Conservation (phyloP, 2,113 vertebrate genomes). For the Merops nubicus region DNA sequence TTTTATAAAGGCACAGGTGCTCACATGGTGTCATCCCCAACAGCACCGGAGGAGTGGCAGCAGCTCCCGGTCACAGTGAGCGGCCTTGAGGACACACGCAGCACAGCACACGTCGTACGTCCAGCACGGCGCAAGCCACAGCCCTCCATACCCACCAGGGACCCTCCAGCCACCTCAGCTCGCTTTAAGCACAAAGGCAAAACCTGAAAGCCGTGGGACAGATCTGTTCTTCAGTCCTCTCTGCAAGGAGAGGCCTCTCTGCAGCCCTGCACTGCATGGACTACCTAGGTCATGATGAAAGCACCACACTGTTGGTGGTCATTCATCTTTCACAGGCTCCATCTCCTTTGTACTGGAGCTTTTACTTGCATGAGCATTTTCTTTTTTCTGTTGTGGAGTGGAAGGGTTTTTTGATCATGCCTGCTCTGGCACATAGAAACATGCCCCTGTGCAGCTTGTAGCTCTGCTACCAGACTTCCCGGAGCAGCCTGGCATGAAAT, state of each 20-base stretch:
- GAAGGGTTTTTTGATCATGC: neutral
- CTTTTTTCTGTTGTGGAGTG: neutral
- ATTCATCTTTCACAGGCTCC: neutral
- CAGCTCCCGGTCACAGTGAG: neutral
- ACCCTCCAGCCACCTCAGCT: neutral
- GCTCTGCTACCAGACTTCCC: neutral
- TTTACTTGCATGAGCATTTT: neutral
- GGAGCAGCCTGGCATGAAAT: neutral
- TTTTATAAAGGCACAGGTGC: neutral
- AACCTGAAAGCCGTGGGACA: neutral
- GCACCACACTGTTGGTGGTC: neutral
- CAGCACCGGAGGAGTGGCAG: neutral
- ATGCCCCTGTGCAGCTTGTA: neutral
- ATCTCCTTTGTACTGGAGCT: neutral
- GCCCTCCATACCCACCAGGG: neutral
- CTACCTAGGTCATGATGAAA: fast-evolving
- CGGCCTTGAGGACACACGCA: neutral
- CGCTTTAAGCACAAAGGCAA: neutral
- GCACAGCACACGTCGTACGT: fast-evolving
- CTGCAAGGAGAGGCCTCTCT: neutral
- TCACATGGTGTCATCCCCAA: neutral
- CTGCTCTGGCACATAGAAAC: neutral
- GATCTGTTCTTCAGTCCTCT: neutral
- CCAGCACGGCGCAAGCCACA: neutral
- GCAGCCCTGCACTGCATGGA: neutral